Conservation (phyloP, 2,113 vertebrate species). For the Benitochromis conjunctus region DNA sequence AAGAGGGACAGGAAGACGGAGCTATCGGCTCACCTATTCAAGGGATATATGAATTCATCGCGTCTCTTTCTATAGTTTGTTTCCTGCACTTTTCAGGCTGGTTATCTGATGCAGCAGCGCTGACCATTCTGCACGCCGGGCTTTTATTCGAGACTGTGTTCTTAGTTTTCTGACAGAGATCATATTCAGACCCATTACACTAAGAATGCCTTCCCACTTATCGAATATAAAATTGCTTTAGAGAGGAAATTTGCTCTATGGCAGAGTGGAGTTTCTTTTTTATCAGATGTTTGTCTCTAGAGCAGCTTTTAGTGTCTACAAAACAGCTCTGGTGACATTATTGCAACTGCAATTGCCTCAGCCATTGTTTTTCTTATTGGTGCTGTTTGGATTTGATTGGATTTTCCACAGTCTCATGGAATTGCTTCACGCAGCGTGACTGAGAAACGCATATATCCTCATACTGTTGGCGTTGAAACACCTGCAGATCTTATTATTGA, state of each 20-base stretch:
- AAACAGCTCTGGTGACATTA: conserved; percentile 64
- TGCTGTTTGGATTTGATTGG: conserved; percentile 68
- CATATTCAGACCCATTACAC: conserved; percentile 76
- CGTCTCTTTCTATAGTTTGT: conserved; percentile 40
- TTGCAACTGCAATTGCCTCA: conserved; percentile 59
- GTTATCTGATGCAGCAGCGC: conserved; percentile 62
- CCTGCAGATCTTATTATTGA: conserved; percentile 58
- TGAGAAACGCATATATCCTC: conserved; percentile 26
- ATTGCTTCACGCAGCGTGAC: conserved; percentile 48
- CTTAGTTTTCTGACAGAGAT: conserved; percentile 74
- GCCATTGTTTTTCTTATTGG: conserved; percentile 68
- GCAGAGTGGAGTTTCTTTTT: conserved; percentile 68
- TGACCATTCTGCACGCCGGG: conserved; percentile 38
- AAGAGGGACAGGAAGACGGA: background rate
- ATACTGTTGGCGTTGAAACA: conserved; percentile 39
- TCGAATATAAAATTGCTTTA: conserved; percentile 76
- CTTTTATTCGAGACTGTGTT: conserved; percentile 59
- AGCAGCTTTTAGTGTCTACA: conserved; percentile 69
- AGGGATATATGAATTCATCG: conserved; percentile 25
- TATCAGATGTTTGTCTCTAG: conserved; percentile 73
- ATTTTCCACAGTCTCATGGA: conserved; percentile 55
- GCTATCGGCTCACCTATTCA: conserved; percentile 12
- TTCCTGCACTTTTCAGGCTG: conserved; percentile 45
- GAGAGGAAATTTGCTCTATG: conserved; percentile 73
- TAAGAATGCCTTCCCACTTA: conserved; percentile 75